A percentile compares a stretch with the other conserved stretches of the same genome.
These are phyloP conservation scores for Drosophila pectinifera DNA, from an alignment of 1,140 invertebrate species.

Conservation along the genomic window DNA sequence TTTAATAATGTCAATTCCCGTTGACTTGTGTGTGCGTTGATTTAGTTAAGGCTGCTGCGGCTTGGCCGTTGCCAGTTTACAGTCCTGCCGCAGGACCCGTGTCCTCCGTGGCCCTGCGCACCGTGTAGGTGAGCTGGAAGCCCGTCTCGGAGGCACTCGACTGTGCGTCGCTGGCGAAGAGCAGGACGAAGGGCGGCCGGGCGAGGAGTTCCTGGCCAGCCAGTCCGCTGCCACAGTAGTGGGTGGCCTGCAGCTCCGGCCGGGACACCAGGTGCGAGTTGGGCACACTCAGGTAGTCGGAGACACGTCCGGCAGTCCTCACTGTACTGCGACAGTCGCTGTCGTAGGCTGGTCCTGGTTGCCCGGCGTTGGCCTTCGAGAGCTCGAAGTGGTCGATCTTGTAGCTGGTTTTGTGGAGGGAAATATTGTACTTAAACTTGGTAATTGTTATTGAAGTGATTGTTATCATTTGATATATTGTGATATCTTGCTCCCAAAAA, in stretches of 20 bases:
- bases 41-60: conserved; percentile 49
- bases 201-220: conserved; percentile 47
- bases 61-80: conserved; percentile 40
- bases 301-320: conserved; percentile 49
- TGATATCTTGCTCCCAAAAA: neutral
- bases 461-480: neutral
- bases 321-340: conserved; percentile 70
- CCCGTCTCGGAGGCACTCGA: conserved; percentile 65
- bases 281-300: conserved; percentile 66
- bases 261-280: conserved; percentile 54
- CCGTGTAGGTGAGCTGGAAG: conserved; percentile 67
- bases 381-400: conserved; percentile 63
- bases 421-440: neutral
- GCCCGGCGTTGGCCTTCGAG: conserved; percentile 45
- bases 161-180: conserved; percentile 71
- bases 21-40: conserved; percentile 44
- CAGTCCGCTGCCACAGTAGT: conserved; percentile 65
- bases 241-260: conserved; percentile 60
- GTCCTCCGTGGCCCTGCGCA: conserved; percentile 22
- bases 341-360: conserved; percentile 60
- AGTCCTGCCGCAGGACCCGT: conserved; percentile 21
- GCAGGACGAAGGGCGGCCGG: conserved; percentile 63
- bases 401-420: conserved; percentile 34
- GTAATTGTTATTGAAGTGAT: neutral
- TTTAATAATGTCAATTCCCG: conserved; percentile 70